A percentile compares a stretch with the other conserved stretches of the same genome.
These are phyloP conservation scores for Oryzias melastigma DNA, from an alignment of 2,113 vertebrate genomes.

Conservation along the genomic window DNA sequence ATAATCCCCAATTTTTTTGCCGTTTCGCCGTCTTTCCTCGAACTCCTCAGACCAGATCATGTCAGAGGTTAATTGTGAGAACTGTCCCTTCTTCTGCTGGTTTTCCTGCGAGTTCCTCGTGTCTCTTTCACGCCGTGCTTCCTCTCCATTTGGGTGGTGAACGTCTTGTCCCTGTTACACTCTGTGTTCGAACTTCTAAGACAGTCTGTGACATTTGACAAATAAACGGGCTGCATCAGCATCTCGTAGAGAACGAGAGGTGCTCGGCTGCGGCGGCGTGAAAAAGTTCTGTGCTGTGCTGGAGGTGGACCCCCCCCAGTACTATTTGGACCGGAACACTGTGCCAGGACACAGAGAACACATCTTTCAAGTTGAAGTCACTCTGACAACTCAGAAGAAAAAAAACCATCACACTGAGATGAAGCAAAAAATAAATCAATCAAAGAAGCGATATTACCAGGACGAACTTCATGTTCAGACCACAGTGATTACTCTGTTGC, in stretches of 20 bases:
- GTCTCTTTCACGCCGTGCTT: conserved; percentile 7
- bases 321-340: conserved; percentile 31
- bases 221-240: conserved; percentile 43
- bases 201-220: conserved; percentile 43
- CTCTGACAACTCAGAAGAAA: conserved; percentile 32
- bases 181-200: conserved; percentile 44
- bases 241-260: conserved; percentile 51
- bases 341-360: conserved; percentile 9
- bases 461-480: too few species aligned
- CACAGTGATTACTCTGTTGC: too few species aligned
- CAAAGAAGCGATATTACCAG: background rate
- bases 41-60: conserved; percentile 21
- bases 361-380: conserved; percentile 27
- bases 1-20: conserved; percentile 40
- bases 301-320: conserved; percentile 9
- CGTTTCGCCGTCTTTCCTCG: conserved; percentile 36
- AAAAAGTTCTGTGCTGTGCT: conserved; percentile 32
- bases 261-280: conserved; percentile 36
- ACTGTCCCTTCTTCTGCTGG: conserved; percentile 9
- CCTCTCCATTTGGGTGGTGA: conserved; percentile 25
- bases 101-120: background rate
- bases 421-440: background rate
- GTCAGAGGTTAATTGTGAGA: conserved; percentile 34
- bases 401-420: background rate
- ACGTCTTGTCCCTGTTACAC: conserved; percentile 57